phyloP scores from a whole-genome alignment of 2,113 vertebrate genomes.

The Grammomys dolichurus region DNA sequence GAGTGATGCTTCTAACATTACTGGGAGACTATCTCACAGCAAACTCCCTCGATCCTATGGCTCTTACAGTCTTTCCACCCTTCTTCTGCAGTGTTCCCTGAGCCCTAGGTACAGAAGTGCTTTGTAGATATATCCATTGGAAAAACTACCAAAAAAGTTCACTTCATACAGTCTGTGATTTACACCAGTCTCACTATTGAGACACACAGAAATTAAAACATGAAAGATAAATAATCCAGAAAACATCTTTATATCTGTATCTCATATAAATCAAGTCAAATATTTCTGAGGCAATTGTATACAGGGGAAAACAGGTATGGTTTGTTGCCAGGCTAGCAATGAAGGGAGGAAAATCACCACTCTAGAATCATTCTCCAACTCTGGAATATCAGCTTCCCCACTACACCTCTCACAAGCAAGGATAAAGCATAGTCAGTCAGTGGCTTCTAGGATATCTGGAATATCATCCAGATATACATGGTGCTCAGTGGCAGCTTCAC shows the following conservation, averaged over 20 bases:
- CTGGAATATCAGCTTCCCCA: background rate
- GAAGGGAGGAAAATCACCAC: background rate
- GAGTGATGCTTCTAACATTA: background rate
- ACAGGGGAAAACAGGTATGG: background rate
- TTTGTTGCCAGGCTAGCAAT: background rate
- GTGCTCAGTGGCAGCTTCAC: background rate
- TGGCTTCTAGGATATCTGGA: background rate
- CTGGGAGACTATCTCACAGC: background rate
- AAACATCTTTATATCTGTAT: constrained; percentile 2
- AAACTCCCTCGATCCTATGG: background rate
- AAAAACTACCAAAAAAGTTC: background rate
- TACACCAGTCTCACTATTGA: background rate
- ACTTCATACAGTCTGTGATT: background rate
- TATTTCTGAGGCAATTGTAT: background rate
- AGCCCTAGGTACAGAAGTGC: background rate
- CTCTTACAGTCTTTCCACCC: background rate
- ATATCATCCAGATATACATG: background rate
- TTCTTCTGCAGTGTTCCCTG: background rate
- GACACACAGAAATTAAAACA: background rate
- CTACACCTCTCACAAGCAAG: background rate
- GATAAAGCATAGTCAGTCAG: background rate
- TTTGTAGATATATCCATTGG: background rate
- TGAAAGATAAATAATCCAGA: background rate
- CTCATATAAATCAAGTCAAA: constrained; percentile 42
- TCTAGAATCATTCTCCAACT: background rate